Evolutionary conservation across 2,888 invertebrate genomes (phyloP).

Genomic region (Chironomus tentans): DNA sequence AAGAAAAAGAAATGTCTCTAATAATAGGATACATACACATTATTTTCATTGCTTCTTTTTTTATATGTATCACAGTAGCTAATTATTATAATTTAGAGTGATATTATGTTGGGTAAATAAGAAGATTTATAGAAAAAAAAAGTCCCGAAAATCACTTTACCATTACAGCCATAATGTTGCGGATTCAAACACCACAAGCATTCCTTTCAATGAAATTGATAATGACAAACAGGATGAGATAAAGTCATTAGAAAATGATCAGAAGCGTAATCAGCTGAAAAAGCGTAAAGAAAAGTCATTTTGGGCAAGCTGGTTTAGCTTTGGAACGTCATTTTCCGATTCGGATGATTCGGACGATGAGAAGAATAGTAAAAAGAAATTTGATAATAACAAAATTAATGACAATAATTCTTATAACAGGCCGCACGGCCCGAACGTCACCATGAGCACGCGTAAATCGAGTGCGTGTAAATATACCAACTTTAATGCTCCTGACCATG

Average conservation of each 20-base stretch:
- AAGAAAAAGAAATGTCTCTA: no score
- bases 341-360: slow-evolving; percentile 17
- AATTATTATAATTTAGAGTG: no score
- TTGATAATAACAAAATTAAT: slow-evolving; percentile 13
- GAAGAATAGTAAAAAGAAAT: slow-evolving; percentile 4
- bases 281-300: slow-evolving; percentile 14
- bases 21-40: no score
- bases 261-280: slow-evolving; percentile 16
- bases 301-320: slow-evolving; percentile 27
- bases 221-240: neutral
- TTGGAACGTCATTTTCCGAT: slow-evolving; percentile 13
- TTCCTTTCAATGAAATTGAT: neutral
- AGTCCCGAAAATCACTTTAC: neutral
- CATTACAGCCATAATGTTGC: neutral
- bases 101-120: neutral
- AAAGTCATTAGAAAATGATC: neutral
- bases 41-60: no score
- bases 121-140: neutral
- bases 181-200: neutral
- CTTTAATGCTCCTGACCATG: slow-evolving; percentile 11
- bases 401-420: slow-evolving; percentile 13
- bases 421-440: neutral
- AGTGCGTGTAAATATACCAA: slow-evolving; percentile 8
- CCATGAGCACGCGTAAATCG: slow-evolving; percentile 10
- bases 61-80: no score